Percentiles rank a stretch among this genome's conserved stretches.
phyloP scores from a whole-genome alignment of 2,113 vertebrate species.

The Corynorhinus townsendii region DNA sequence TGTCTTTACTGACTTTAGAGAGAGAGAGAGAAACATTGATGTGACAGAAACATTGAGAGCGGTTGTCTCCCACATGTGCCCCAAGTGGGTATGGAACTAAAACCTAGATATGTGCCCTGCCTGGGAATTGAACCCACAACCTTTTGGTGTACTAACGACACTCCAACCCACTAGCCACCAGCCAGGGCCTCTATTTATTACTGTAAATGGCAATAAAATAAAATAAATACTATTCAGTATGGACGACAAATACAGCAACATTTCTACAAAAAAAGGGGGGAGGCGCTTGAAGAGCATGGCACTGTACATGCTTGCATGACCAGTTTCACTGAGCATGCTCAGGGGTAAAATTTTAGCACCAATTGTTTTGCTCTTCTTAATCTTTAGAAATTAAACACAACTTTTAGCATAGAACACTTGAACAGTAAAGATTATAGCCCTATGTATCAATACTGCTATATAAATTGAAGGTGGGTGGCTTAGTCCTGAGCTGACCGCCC shows the following conservation, averaged over 20 bases:
- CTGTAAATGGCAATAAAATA: slow-evolving; percentile 80
- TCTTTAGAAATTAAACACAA: slow-evolving; percentile 81
- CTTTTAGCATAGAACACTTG: slow-evolving; percentile 84
- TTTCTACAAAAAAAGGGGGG: slow-evolving; percentile 73
- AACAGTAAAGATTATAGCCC: slow-evolving; percentile 85
- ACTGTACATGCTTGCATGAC: slow-evolving; percentile 80
- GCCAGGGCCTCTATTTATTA: slow-evolving; percentile 67
- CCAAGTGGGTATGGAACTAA: too few species aligned
- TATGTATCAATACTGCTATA: slow-evolving; percentile 84
- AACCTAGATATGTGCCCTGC: not conserved
- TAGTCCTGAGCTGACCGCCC: slow-evolving; percentile 74
- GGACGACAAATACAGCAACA: slow-evolving; percentile 82
- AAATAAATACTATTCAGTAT: slow-evolving; percentile 76
- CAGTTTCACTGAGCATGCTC: slow-evolving; percentile 83
- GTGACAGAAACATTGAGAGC: not conserved
- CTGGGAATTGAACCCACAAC: not conserved
- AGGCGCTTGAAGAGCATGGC: slow-evolving; percentile 77
- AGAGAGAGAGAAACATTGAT: not conserved
- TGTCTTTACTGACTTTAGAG: not conserved
- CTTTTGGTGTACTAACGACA: not conserved
- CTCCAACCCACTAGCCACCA: not conserved
- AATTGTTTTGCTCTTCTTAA: slow-evolving; percentile 80
- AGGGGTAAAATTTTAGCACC: slow-evolving; percentile 85
- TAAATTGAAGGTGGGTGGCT: slow-evolving; percentile 77
- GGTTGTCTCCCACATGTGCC: not conserved